Base-by-base conservation (phyloP, 2,113 vertebrate genomes). In the Nematolebias whitei region DNA sequence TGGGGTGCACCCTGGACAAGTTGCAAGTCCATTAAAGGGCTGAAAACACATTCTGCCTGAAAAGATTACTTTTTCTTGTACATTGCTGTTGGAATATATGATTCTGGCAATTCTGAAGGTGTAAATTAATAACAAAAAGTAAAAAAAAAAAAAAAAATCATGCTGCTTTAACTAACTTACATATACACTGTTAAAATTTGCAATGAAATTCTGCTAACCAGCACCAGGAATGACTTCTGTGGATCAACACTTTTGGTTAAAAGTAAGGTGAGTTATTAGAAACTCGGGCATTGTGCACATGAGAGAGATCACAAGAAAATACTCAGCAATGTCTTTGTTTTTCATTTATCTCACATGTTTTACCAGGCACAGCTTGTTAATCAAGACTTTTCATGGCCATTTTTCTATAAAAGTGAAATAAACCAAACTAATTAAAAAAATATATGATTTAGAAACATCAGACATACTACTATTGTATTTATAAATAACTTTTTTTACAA, bases 101-200 rank as follows among this genome's bases (percentile, higher is more conserved):
- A 69, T 49, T 35, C 29, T 45, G 55, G 60, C 63, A 23, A 62
- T 76, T 67, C 55, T 45, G 61, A 47, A 50, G 61, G 58, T 74
- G 69, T 60, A 59, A 82, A 74, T 64, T 53, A 43, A 60, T 78
- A 48, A 60, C 56, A 43, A 44, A 22, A 52, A 67, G 39, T 72
- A 44, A 50, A 70, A 47, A 47, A 47, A 54, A 12, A 12, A 38
- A 64, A 53, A 45, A 58, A 71, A 56, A 54, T 72, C 32, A 40
- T 68, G 82, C 79, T 83, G 78, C 87, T 82, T 83, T 60, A 58
- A 70, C 71, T 76, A 72, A 73, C 68, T 71, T 62, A 59, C 62
- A 70, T 71, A 55, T 69, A 48, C 48, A 77, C 32, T 43, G 47
- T 44, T 70, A 10, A 68, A 58, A 69, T 51, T 26, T 55, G 43